Evolutionary conservation across 2,888 invertebrate species (phyloP).

Genomic region (Agrochola macilenta): DNA sequence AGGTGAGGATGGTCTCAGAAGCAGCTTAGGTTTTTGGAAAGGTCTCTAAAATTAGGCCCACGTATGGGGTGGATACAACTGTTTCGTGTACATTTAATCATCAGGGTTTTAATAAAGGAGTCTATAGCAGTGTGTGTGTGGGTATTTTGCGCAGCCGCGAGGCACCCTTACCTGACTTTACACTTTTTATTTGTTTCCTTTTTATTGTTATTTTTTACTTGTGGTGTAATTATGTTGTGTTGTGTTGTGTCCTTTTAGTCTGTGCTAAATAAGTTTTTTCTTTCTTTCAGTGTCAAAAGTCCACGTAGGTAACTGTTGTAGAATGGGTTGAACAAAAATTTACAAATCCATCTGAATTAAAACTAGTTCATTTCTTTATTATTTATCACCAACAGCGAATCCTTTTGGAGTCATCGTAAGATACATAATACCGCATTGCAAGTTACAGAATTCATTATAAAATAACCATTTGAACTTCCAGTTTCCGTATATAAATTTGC

Average conservation of each 20-base stretch:
- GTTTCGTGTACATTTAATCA: too few species aligned
- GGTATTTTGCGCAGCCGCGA: too few species aligned
- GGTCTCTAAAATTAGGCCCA: background rate
- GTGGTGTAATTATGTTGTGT: too few species aligned
- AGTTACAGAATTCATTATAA: conserved; percentile 58
- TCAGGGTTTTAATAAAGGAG: too few species aligned
- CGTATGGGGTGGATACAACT: too few species aligned
- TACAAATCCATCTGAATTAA: background rate
- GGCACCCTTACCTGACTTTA: too few species aligned
- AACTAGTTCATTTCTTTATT: conserved; percentile 11
- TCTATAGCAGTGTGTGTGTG: too few species aligned
- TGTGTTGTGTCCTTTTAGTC: too few species aligned
- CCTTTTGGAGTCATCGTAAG: conserved; percentile 42
- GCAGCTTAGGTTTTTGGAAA: background rate
- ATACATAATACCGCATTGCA: conserved; percentile 38
- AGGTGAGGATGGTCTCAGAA: background rate
- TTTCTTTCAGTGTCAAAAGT: background rate
- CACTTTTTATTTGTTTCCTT: too few species aligned
- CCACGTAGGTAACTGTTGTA: too few species aligned
- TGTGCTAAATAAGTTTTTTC: too few species aligned
- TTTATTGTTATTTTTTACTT: too few species aligned
- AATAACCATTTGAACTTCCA: conserved; percentile 52
- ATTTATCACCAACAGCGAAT: background rate
- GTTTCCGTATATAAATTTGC: conserved; percentile 59
- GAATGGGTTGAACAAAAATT: background rate